Evolutionary conservation across 1,140 invertebrate genomes (phyloP), one percentile per base, ranked within the genome.

Genomic region (Megalopta genalis): DNA sequence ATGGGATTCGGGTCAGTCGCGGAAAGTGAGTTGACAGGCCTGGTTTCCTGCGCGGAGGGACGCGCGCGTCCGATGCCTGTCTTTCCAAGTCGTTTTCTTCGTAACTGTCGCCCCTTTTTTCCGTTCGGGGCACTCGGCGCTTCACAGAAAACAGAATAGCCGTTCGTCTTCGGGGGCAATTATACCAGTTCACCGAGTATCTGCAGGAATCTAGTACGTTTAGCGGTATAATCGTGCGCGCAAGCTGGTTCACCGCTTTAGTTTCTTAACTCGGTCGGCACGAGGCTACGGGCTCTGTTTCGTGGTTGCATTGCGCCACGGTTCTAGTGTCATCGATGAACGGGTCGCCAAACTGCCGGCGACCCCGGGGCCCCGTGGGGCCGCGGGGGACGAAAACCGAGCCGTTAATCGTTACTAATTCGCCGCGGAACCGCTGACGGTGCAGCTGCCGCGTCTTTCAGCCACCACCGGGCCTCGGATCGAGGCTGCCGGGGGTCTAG

Each of bases 11-110:
- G 88, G 88, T 90, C 87, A 87, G 54, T 79, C 67, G 74, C 84
- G 79, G 88, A 90, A 90, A 90, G 88, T 86, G 88, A 90, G 87
- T 88, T 86, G 86, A 80, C 82, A 63, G n/a, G 72, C 66, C 63
- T 25, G 60, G 73, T 78, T 86, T 64, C 63, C 66, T 68, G 52
- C 42, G 59, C 37, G 60, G 60, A 77, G 46, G 46, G 25, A 25
- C 39, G 32, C 21, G 12, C 39, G 8, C 8, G 2, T 0, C 42
- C 10, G 9, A 7, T 18, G 23, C 16, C 2, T 57, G n/a, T n/a
- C 42, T 0, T 57, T 10, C 18, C 1, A 9, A 63, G 8, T 10
- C 32, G 76, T 46, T 32, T n/a, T 32, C 60, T 60, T 46, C n/a
- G 39, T 69, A 46, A 68, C 52, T 12, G 52, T 32, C 23, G 42